A percentile compares a stretch with the other conserved stretches of the same genome.
Evolutionary conservation across 2,797 vertebrate genomes (phyloP).

Genomic region (Cygnus olor): DNA sequence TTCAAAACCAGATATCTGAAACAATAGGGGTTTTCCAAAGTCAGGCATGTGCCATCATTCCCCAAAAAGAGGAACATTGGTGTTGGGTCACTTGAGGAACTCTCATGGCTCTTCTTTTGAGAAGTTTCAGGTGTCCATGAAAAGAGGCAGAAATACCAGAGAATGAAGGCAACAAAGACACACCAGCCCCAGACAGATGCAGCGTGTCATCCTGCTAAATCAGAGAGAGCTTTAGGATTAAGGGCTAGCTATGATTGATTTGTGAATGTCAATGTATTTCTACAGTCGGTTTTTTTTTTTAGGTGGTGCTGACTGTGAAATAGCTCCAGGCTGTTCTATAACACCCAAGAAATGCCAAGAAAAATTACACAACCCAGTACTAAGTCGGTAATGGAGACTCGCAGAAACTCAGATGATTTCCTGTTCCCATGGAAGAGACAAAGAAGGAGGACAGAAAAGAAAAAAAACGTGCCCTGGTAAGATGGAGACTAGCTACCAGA

Average conservation of each 20-base stretch:
- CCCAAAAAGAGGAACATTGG: not conserved
- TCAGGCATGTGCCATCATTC: accelerated
- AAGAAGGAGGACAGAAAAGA: not conserved
- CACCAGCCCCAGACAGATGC: not conserved
- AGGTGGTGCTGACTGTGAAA: not conserved
- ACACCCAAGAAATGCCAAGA: conserved; percentile 31
- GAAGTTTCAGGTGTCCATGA: not conserved
- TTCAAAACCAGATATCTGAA: not conserved
- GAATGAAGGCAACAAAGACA: not conserved
- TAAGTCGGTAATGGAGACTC: not conserved
- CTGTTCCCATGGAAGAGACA: not conserved
- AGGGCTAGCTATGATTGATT: conserved; percentile 1
- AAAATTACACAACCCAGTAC: not conserved
- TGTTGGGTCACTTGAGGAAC: not conserved
- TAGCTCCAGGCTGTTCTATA: conserved; percentile 27
- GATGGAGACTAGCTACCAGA: not conserved
- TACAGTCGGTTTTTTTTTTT: not conserved
- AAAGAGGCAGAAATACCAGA: not conserved
- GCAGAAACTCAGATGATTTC: not conserved
- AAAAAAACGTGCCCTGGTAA: not conserved
- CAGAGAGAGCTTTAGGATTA: not conserved
- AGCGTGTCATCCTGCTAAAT: not conserved
- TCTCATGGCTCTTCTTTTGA: not conserved
- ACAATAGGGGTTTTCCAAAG: not conserved
- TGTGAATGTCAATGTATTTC: not conserved